phyloP scores from a whole-genome alignment of 2,113 vertebrate species.

The Rhineura floridana region DNA sequence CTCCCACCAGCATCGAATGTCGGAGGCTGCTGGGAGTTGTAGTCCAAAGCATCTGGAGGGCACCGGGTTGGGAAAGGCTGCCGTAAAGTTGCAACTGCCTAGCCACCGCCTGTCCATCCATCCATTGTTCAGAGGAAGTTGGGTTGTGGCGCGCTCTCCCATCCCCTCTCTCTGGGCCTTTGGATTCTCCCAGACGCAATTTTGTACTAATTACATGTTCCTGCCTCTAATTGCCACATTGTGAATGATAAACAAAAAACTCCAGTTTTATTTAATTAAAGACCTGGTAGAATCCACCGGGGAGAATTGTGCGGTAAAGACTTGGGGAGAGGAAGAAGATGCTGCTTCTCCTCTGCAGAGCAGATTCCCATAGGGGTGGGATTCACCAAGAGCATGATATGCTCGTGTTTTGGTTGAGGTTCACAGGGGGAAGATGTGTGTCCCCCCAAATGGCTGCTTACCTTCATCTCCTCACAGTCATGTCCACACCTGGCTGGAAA shows the following conservation, averaged over 20 bases:
- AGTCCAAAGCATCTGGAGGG: not conserved
- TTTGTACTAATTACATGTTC: constrained; percentile 34
- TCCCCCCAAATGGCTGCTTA: not conserved
- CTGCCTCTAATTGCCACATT: constrained; percentile 32
- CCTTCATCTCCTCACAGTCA: not conserved
- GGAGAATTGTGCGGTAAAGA: not conserved
- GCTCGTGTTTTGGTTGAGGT: not conserved
- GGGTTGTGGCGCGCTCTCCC: not conserved
- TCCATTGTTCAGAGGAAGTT: not conserved
- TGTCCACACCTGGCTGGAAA: not conserved
- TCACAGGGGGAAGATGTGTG: not conserved
- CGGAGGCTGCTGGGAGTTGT: not conserved
- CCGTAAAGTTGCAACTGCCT: not conserved
- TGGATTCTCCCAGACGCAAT: constrained; percentile 37
- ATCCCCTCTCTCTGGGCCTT: not conserved
- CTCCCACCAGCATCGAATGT: too few relatives aligned
- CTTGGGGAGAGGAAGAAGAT: not conserved
- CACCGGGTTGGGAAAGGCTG: not conserved
- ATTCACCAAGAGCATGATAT: not conserved
- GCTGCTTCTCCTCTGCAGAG: not conserved
- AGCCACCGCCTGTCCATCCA: not conserved
- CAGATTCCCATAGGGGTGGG: not conserved
- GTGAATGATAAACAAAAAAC: constrained; percentile 38
- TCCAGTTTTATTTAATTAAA: constrained; percentile 41
- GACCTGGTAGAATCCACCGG: constrained; percentile 21